Percentiles rank a stretch among this genome's conserved stretches.
Evolutionary conservation across 1,140 invertebrate species (phyloP).

Genomic region (Drosophila pandora): DNA sequence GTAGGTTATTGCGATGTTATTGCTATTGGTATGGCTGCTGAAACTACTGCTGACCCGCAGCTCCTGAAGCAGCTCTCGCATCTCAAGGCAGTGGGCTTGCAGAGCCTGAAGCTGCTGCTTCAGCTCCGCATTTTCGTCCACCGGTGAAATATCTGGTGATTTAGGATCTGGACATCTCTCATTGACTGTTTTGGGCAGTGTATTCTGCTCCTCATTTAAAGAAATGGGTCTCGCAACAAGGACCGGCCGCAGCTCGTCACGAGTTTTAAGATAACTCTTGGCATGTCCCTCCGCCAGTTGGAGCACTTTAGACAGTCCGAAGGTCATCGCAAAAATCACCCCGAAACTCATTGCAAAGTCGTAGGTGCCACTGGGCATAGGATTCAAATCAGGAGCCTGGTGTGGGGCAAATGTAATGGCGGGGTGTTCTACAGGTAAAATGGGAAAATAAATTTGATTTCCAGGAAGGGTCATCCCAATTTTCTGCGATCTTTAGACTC

Average conservation of each 20-base stretch:
- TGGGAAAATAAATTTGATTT: too few species aligned
- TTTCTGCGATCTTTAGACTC: not conserved
- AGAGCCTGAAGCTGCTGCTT: conserved; percentile 42
- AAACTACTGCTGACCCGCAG: conserved; percentile 24
- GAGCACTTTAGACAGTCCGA: conserved; percentile 30
- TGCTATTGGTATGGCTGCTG: conserved; percentile 7
- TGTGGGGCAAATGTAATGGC: conserved; percentile 11
- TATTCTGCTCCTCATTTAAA: not conserved
- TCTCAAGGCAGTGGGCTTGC: conserved; percentile 42
- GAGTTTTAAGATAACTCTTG: conserved; percentile 5
- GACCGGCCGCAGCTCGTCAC: not conserved
- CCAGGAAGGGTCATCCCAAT: too few species aligned
- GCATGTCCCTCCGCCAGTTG: conserved; percentile 28
- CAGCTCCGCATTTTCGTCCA: conserved; percentile 21
- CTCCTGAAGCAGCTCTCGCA: conserved; percentile 49
- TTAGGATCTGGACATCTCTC: not conserved
- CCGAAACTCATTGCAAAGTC: conserved; percentile 41
- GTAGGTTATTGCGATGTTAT: not conserved
- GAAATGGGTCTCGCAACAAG: not conserved
- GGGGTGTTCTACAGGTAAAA: conserved; percentile 21
- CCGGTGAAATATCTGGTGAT: not conserved
- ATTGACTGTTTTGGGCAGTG: not conserved
- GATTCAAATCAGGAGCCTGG: not conserved
- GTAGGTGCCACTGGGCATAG: not conserved
- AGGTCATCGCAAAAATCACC: conserved; percentile 26